Conservation (phyloP, 92 coral and sea anemone species). For the Phenganax subtilis region DNA sequence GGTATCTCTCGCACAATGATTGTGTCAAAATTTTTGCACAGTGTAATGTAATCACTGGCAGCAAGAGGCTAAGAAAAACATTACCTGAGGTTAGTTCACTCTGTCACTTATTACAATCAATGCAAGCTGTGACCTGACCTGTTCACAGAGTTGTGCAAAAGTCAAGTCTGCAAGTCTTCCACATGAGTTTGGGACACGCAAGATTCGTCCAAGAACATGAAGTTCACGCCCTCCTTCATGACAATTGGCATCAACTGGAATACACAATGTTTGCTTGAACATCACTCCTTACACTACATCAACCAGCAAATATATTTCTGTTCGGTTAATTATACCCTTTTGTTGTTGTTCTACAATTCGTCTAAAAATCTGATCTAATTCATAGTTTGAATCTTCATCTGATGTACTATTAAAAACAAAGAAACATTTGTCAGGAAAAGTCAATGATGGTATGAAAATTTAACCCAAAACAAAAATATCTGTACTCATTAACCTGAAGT, state of each 20-base stretch:
- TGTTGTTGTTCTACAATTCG: constrained; percentile 70
- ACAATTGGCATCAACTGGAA: constrained; percentile 45
- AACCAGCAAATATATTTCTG: background rate
- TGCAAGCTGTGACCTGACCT: constrained; percentile 42
- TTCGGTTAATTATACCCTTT: constrained; percentile 41
- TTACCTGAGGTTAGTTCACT: background rate
- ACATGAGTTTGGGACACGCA: constrained; percentile 74
- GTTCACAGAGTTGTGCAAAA: constrained; percentile 80
- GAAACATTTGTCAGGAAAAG: background rate
- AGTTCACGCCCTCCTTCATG: constrained; percentile 64
- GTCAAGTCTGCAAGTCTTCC: constrained; percentile 89
- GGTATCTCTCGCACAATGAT: constrained; percentile 79
- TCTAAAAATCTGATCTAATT: constrained; percentile 77
- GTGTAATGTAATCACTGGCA: constrained; percentile 86
- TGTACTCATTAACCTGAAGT: constrained; percentile 59
- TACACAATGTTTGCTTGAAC: background rate
- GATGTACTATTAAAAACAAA: constrained; percentile 47
- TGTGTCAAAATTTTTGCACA: constrained; percentile 74
- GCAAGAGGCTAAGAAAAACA: constrained; percentile 66
- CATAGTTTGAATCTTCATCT: constrained; percentile 51
- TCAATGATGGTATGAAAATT: background rate
- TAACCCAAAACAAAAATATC: constrained; percentile 1
- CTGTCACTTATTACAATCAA: background rate
- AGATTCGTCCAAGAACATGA: constrained; percentile 64
- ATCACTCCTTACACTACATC: too few species aligned